A percentile compares a stretch with the other conserved stretches of the same genome.
Conservation (phyloP, 2,113 vertebrate genomes). For the Aegypius monachus region DNA sequence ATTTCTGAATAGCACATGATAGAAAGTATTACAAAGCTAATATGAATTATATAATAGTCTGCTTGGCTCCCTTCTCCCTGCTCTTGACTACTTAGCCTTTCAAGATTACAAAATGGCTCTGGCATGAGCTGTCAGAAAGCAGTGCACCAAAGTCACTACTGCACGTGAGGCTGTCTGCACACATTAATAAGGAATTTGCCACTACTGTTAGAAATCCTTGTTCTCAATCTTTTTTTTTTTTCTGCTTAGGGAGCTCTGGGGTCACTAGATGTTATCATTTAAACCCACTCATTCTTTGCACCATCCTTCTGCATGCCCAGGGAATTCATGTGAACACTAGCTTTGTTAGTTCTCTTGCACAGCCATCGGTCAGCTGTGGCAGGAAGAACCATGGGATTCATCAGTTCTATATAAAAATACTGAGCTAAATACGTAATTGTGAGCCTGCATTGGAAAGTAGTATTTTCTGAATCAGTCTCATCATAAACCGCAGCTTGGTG, state of each 20-base stretch:
- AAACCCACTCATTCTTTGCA: neutral
- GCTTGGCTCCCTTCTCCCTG: neutral
- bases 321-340: neutral
- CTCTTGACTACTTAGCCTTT: neutral
- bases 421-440: neutral
- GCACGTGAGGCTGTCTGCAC: neutral
- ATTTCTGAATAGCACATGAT: neutral
- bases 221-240: neutral
- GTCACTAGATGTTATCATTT: neutral
- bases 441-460: neutral
- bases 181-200: neutral
- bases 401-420: neutral
- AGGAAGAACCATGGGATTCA: neutral
- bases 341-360: neutral
- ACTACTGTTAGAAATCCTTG: neutral
- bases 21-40: neutral
- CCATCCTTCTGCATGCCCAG: neutral
- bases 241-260: neutral
- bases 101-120: neutral
- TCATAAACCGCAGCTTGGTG: neutral
- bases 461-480: neutral
- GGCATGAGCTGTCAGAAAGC: neutral
- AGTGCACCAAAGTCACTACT: neutral
- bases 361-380: neutral
- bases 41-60: neutral